Evolutionary conservation across 2,888 invertebrate genomes (phyloP).

Genomic region (Andrena dorsata): DNA sequence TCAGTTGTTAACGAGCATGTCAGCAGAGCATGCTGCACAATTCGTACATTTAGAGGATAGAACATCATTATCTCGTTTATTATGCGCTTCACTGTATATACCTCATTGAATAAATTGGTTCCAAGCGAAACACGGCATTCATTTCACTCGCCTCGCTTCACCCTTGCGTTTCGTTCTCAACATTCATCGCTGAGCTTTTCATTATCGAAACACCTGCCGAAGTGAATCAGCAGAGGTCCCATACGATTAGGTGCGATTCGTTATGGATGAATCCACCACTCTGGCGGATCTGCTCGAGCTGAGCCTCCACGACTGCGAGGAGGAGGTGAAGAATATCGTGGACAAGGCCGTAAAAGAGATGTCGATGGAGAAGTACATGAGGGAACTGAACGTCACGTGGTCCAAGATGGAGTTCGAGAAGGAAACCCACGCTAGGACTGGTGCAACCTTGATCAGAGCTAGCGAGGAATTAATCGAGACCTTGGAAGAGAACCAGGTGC

Average conservation of each 20-base stretch:
- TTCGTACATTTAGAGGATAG: background rate
- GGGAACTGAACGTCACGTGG: constrained; percentile 96
- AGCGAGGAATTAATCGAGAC: constrained; percentile 98
- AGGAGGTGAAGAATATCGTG: constrained; percentile 98
- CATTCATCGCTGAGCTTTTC: background rate
- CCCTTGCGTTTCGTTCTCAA: constrained; percentile 1
- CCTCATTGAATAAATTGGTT: constrained; percentile 61
- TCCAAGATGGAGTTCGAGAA: constrained; percentile 96
- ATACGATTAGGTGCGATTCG: constrained; percentile 92
- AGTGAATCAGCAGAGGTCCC: constrained; percentile 38
- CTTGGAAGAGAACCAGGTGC: constrained; percentile 97
- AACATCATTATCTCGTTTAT: constrained; percentile 14
- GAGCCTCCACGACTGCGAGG: constrained; percentile 98
- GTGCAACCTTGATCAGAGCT: constrained; percentile 93
- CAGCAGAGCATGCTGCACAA: constrained; percentile 27
- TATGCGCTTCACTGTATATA: constrained; percentile 40
- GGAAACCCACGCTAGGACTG: constrained; percentile 94
- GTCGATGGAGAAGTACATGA: constrained; percentile 98
- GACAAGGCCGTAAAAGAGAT: constrained; percentile 99
- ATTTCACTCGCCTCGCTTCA: constrained; percentile 26
- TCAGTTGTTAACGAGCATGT: background rate
- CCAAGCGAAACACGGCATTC: constrained; percentile 9
- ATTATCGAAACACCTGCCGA: background rate
- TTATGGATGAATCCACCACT: constrained; percentile 97
- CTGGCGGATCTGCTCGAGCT: constrained; percentile 95